Base-by-base conservation (phyloP, 2,888 invertebrate genomes). In the Hyposoter didymator region DNA sequence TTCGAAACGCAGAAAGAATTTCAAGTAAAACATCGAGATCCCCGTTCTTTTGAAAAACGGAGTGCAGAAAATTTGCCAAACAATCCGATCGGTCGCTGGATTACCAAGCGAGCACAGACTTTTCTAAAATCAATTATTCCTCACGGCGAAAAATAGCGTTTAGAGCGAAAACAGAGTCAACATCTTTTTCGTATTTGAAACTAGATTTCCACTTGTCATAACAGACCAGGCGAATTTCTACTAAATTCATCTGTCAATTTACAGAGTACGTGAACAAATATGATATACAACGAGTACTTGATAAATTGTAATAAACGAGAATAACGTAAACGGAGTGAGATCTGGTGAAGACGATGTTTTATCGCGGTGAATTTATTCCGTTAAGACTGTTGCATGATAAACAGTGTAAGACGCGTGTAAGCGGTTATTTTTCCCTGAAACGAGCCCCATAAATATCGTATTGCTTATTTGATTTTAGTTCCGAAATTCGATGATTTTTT, bases 261-360 rank as follows among this genome's bases (percentile, higher is more conserved):
- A 28, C 59, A 14, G 1, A 28, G 28, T 59, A 59, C 59, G 8
- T 59, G 6, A 67, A 67, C 67, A 6, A 67, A 43, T 67, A 80
- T 32, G 73, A 80, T 73, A 39, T 73, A 73, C 28, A 59, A 79
- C 64, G 49, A 79, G 49, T 82, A 75, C 47, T 59, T 17, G 52
- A 82, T 82, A 82, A n/a, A 82, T 76, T 47, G 75, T 78, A 79
- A 69, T 75, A 39, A 76, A 69, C 64, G 70, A 52, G 76, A 78
- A 78, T 82, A 82, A 78, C 72, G 59, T 90, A 90, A 89, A 89
- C 22, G 28, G 89, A 87, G 90, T 92, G 93, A 93, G 93, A 93
- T 93, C 93, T 92, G 92, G 91, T 55, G 90, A 92, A 91, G 89
- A 90, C 90, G 92, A 91, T 55, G 35, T 73, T 35, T 69, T 43